phyloP scores from a whole-genome alignment of 2,888 invertebrate species.

The Spodoptera exigua region DNA sequence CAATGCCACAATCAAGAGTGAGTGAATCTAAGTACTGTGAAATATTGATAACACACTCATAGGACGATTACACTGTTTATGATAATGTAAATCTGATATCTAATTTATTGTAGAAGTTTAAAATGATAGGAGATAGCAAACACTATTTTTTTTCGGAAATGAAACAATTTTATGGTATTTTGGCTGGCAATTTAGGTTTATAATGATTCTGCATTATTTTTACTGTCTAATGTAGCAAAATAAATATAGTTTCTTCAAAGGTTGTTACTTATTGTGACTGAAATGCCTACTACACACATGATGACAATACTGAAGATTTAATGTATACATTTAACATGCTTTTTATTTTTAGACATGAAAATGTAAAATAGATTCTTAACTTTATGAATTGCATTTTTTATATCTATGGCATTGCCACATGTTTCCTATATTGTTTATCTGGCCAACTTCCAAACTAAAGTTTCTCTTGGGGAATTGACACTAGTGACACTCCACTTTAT shows the following conservation, averaged over 20 bases:
- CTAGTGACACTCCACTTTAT: conserved; percentile 61
- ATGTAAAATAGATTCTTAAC: conserved; percentile 24
- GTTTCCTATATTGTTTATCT: conserved; percentile 65
- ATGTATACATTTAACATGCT: too few relatives aligned
- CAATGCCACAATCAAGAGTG: conserved; percentile 34
- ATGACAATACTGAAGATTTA: too few relatives aligned
- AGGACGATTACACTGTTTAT: background rate
- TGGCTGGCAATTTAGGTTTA: too few relatives aligned
- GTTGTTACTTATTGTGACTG: too few relatives aligned
- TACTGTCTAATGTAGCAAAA: too few relatives aligned
- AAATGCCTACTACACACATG: too few relatives aligned
- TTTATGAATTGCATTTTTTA: conserved; percentile 54
- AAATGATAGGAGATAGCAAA: too few relatives aligned
- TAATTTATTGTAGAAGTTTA: too few relatives aligned
- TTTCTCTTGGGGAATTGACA: conserved; percentile 64
- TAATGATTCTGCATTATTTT: too few relatives aligned
- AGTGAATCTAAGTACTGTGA: conserved; percentile 11
- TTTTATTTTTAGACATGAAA: conserved; percentile 17
- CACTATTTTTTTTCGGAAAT: too few relatives aligned
- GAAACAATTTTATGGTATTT: too few relatives aligned
- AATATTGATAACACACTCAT: conserved; percentile 9
- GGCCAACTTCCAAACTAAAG: conserved; percentile 74
- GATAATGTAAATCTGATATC: conserved; percentile 11
- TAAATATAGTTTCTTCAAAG: too few relatives aligned
- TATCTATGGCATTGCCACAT: conserved; percentile 57